Conservation (phyloP, 1,140 invertebrate genomes). For the Scaptomyza hsui region DNA sequence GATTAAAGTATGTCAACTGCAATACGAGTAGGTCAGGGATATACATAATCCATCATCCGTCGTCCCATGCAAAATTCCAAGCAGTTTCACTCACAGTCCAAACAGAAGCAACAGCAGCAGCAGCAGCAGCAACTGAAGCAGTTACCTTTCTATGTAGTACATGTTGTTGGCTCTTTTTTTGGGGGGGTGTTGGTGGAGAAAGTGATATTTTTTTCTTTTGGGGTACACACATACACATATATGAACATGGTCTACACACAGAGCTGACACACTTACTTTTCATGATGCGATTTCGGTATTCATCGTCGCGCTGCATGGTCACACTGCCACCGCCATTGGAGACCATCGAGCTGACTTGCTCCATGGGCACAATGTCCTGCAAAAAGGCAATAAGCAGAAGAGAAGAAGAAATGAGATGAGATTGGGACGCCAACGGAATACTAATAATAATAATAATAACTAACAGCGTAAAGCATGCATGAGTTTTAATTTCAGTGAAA, state of each 20-base stretch:
- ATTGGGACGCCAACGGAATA: too few species aligned
- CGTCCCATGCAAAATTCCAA: slow-evolving; percentile 29
- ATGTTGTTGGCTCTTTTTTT: slow-evolving; percentile 47
- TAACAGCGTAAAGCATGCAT: slow-evolving; percentile 13
- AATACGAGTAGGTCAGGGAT: slow-evolving; percentile 78
- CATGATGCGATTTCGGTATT: slow-evolving; percentile 84
- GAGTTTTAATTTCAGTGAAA: slow-evolving; percentile 26
- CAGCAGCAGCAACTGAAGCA: slow-evolving; percentile 36
- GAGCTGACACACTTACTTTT: slow-evolving; percentile 81
- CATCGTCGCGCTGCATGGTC: slow-evolving; percentile 83
- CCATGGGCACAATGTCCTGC: slow-evolving; percentile 84
- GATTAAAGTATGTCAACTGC: slow-evolving; percentile 73
- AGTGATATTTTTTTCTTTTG: not conserved
- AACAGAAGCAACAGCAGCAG: slow-evolving; percentile 32
- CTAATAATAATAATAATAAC: slow-evolving; percentile 6
- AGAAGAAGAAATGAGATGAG: too few species aligned
- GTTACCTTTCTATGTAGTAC: slow-evolving; percentile 55
- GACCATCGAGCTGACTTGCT: slow-evolving; percentile 83
- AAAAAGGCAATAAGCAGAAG: slow-evolving; percentile 23
- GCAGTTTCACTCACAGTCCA: not conserved
- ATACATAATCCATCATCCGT: slow-evolving; percentile 10
- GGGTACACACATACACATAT: slow-evolving; percentile 16
- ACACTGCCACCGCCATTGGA: slow-evolving; percentile 82
- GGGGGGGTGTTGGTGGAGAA: slow-evolving; percentile 3
- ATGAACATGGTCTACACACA: not conserved